Base-by-base conservation (phyloP, 2,113 vertebrate genomes). In the Channa maculata region DNA sequence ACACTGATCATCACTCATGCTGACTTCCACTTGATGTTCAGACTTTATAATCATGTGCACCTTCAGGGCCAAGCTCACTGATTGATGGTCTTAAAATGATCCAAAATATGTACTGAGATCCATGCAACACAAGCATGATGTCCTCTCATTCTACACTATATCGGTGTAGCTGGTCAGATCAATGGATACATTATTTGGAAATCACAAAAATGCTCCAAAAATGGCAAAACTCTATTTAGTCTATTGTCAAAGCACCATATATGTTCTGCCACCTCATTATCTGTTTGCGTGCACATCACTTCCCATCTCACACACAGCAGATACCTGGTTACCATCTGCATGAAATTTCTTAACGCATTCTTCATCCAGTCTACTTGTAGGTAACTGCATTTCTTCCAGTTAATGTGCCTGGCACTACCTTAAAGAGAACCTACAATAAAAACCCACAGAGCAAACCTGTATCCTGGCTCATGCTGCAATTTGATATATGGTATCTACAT, bases 81-180 rank as follows among this genome's bases (percentile, higher is more conserved):
- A 91, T 86, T 79, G 62, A 65, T 6, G 44, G 62, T 71, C 43
- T 49, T 3, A 9, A 71, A 61, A 71, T 75, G 84, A 91, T 89
- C 88, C 67, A 89, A 79, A 91, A 89, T 75, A 58, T 14, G 89
- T 88, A 90, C 91, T 77, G 79, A 39, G 83, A 92, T 74, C 84
- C 57, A 49, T 69, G 64, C 67, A 77, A 83, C 80, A 83, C 80
- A 85, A 74, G 82, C 73, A 52, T 65, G 66, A 83, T 91, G 80
- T 85, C 76, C 86, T 41, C 66, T 38, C 65, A 77, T 84, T 89
- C 83, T 48, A 74, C 1, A 0, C 72, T 71, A 67, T 55, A 34
- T 76, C 77, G 78, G 84, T 54, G 50, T 8, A 46, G 69, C 57
- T 9, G 75, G 79, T 88, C 78, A 78, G 63, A 83, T 15, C 45